Evolutionary conservation across 2,797 vertebrate species (phyloP).

Genomic region (Hypotaenidia philippensis): DNA sequence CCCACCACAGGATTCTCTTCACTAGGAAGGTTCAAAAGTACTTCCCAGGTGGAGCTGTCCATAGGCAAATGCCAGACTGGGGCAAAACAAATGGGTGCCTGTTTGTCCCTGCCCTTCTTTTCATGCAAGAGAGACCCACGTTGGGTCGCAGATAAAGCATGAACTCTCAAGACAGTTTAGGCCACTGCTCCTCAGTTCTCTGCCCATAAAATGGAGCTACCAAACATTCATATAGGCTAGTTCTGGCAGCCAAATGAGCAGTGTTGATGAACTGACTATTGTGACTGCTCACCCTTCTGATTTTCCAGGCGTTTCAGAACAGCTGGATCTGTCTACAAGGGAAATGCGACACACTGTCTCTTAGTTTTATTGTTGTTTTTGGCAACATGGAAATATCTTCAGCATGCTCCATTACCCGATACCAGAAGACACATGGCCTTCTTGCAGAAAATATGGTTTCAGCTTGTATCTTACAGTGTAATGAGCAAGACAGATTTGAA

Average conservation of each 20-base stretch:
- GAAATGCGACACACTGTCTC: slow-evolving; percentile 12
- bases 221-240: neutral
- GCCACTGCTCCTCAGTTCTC: neutral
- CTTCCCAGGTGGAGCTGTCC: neutral
- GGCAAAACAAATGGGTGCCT: neutral
- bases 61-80: neutral
- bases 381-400: neutral
- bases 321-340: neutral
- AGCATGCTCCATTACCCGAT: neutral
- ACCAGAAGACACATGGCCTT: neutral
- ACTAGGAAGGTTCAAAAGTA: neutral
- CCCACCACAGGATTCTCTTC: neutral
- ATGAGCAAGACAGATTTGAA: slow-evolving; percentile 36
- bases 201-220: neutral
- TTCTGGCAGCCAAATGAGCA: neutral
- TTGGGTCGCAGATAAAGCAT: rapidly evolving
- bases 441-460: neutral
- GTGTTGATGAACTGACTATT: neutral
- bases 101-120: neutral
- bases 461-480: neutral
- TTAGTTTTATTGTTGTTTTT: slow-evolving; percentile 39
- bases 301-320: slow-evolving; percentile 39
- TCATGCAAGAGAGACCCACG: neutral
- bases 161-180: neutral
- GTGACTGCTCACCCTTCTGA: neutral